Percentiles rank a stretch among this genome's conserved stretches.
Evolutionary conservation across 2,113 vertebrate genomes (phyloP).

Genomic region (Eidolon helvum): DNA sequence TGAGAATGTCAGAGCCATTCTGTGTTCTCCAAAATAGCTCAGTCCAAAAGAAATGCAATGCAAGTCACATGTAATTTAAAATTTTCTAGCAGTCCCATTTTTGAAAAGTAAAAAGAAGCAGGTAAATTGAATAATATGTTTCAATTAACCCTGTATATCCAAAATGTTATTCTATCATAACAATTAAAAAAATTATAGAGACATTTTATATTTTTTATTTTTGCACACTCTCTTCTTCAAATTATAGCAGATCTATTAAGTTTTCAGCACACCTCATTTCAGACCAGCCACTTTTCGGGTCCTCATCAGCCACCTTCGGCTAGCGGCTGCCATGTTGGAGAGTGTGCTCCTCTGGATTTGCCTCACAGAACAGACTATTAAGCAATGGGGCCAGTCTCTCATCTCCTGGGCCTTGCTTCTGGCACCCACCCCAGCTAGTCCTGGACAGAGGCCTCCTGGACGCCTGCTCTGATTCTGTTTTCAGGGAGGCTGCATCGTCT

Average conservation of each 20-base stretch:
- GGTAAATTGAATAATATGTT: neutral
- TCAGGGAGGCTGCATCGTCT: neutral
- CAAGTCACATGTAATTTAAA: neutral
- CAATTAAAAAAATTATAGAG: neutral
- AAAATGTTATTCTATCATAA: neutral
- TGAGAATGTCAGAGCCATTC: neutral
- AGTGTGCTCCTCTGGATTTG: accelerated
- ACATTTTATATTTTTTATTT: neutral
- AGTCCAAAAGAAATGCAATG: neutral
- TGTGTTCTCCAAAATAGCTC: neutral
- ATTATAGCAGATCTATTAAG: neutral
- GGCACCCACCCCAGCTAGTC: neutral
- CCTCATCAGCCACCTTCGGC: neutral
- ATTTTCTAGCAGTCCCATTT: neutral
- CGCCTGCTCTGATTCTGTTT: neutral
- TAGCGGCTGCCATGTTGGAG: neutral
- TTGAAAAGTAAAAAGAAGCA: neutral
- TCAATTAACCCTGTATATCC: neutral
- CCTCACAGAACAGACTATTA: neutral
- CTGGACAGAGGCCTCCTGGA: neutral
- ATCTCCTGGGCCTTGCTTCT: neutral
- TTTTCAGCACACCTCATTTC: neutral
- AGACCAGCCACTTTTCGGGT: neutral
- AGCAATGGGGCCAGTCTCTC: neutral
- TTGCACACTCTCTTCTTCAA: neutral